Conservation (phyloP, 2,888 invertebrate species). For the Drosophila merina region DNA sequence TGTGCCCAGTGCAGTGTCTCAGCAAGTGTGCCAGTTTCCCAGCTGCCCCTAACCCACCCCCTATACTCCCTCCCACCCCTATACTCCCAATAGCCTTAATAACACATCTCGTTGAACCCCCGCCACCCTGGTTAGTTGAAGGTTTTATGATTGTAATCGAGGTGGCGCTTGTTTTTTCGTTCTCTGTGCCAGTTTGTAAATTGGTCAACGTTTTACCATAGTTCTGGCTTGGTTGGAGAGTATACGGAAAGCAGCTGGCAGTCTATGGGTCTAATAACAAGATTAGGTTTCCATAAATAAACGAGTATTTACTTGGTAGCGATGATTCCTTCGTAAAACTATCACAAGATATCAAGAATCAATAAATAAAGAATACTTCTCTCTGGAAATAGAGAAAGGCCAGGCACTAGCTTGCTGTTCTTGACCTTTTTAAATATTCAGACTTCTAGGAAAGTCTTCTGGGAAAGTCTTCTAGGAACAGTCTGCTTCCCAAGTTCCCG, state of each 20-base stretch:
- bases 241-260: not conserved
- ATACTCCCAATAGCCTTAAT: not conserved
- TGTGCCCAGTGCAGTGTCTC: conserved; percentile 38
- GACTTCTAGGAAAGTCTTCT: not conserved
- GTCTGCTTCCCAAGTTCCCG: too few species aligned
- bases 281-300: not conserved
- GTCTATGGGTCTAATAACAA: too few species aligned
- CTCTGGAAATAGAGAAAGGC: not conserved
- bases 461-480: too few species aligned
- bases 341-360: too few species aligned
- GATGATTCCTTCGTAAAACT: too few species aligned
- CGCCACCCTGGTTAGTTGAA: not conserved
- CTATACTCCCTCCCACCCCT: not conserved
- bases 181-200: conserved; percentile 28
- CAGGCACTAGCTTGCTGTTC: not conserved
- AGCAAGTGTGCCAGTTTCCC: conserved; percentile 42
- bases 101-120: conserved; percentile 24
- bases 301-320: not conserved
- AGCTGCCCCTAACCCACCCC: conserved; percentile 14
- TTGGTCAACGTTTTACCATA: conserved; percentile 22
- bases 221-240: not conserved
- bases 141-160: conserved; percentile 30
- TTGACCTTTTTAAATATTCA: conserved; percentile 20
- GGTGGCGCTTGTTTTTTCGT: conserved; percentile 40
- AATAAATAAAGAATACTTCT: too few species aligned